Conservation (phyloP, 2,797 vertebrate genomes). For the Picus viridis region DNA sequence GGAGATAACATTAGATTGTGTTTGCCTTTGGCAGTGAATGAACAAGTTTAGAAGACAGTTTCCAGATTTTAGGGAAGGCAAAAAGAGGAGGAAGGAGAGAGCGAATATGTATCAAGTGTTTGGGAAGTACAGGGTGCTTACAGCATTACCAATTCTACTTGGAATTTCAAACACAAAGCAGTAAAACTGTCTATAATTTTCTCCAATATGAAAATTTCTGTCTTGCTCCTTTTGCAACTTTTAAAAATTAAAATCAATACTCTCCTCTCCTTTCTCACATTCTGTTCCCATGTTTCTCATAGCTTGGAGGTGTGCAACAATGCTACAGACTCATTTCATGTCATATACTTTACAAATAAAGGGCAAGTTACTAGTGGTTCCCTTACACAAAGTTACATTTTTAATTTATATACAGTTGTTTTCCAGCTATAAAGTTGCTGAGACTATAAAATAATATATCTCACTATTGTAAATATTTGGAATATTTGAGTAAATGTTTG, state of each 20-base stretch:
- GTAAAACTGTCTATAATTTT: background rate
- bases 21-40: background rate
- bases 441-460: background rate
- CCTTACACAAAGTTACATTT: background rate
- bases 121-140: background rate
- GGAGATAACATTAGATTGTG: background rate
- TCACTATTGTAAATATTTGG: slow-evolving; percentile 10
- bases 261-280: background rate
- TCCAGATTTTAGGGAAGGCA: background rate
- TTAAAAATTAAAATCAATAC: background rate
- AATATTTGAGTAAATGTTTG: background rate
- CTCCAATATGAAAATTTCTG: background rate
- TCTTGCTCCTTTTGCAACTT: background rate
- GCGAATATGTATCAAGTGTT: background rate
- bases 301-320: background rate
- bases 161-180: background rate
- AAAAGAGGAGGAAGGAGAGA: background rate
- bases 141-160: background rate
- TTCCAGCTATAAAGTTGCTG: background rate
- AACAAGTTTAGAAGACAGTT: background rate
- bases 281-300: background rate
- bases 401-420: background rate
- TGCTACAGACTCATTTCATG: background rate
- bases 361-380: background rate
- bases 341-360: background rate